These are phyloP conservation scores for Hippocampus mohnikei DNA, from an alignment of 2,113 vertebrate genomes.

Conservation along the genomic window DNA sequence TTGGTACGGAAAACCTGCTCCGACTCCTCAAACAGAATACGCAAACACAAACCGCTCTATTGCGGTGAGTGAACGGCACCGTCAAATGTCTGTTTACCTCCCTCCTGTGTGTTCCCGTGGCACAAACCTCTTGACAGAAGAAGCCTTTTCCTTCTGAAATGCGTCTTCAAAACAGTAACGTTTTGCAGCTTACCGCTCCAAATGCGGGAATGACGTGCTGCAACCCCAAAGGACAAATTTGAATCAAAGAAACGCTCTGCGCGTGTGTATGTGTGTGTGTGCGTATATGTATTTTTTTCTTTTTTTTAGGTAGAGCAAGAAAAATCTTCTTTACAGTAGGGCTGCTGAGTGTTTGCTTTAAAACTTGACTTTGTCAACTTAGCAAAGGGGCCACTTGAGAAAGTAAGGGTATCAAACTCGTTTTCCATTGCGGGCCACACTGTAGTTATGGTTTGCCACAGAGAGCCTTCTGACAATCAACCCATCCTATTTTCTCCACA, in stretches of 20 bases:
- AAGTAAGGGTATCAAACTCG: neutral
- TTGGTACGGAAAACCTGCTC: conserved; percentile 25
- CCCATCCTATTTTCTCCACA: neutral
- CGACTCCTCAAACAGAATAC: conserved; percentile 59
- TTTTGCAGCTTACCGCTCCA: conserved; percentile 34
- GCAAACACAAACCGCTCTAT: conserved; percentile 46
- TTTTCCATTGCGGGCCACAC: neutral
- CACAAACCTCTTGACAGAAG: conserved; percentile 54
- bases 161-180: conserved; percentile 44
- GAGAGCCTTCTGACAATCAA: neutral
- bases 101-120: conserved; percentile 43
- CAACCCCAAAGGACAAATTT: conserved; percentile 59
- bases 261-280: neutral
- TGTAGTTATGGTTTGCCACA: neutral
- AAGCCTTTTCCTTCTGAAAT: conserved; percentile 46
- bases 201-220: conserved; percentile 31
- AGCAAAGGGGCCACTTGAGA: neutral
- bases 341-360: neutral
- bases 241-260: conserved; percentile 25
- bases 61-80: conserved; percentile 33
- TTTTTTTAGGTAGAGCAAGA: neutral
- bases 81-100: conserved; percentile 60
- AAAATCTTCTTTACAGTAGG: neutral
- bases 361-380: neutral
- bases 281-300: neutral